phyloP scores from a whole-genome alignment of 2,888 invertebrate genomes.

The Oeneis ivallda region DNA sequence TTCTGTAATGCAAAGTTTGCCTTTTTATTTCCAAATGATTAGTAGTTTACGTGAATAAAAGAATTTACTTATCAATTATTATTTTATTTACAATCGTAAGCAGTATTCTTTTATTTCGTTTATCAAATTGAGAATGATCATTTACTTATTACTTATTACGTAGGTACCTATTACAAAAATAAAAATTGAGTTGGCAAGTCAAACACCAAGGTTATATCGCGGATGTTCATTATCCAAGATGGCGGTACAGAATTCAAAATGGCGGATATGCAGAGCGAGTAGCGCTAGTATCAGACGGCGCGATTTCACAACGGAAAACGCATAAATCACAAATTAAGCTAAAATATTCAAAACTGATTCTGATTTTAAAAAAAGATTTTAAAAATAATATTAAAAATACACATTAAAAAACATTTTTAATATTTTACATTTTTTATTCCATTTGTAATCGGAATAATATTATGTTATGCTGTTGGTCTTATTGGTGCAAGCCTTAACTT shows the following conservation, averaged over 20 bases:
- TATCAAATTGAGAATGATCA: background rate
- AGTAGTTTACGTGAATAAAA: background rate
- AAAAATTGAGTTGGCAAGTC: constrained; percentile 18
- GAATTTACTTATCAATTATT: background rate
- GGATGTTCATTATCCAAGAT: constrained; percentile 17
- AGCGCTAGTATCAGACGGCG: background rate
- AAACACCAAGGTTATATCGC: constrained; percentile 22
- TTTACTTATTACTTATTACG: background rate
- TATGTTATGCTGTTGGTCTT: too few species aligned
- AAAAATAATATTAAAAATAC: too few species aligned
- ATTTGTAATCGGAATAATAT: too few species aligned
- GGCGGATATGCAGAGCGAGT: constrained; percentile 10
- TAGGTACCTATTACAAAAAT: constrained; percentile 5
- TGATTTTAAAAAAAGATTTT: too few species aligned
- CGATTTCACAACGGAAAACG: background rate
- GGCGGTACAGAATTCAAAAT: constrained; percentile 21
- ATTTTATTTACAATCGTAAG: background rate
- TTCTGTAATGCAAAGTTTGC: background rate
- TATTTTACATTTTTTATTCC: too few species aligned
- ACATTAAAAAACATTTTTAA: too few species aligned
- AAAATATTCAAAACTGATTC: background rate
- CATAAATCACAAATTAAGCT: background rate
- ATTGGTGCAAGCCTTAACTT: too few species aligned
- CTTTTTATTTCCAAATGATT: too few species aligned
- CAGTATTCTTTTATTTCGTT: background rate